Percentiles rank a stretch among this genome's conserved stretches.
phyloP scores from a whole-genome alignment of 2,888 invertebrate genomes.

The Dimorphilus gyrociliatus region DNA sequence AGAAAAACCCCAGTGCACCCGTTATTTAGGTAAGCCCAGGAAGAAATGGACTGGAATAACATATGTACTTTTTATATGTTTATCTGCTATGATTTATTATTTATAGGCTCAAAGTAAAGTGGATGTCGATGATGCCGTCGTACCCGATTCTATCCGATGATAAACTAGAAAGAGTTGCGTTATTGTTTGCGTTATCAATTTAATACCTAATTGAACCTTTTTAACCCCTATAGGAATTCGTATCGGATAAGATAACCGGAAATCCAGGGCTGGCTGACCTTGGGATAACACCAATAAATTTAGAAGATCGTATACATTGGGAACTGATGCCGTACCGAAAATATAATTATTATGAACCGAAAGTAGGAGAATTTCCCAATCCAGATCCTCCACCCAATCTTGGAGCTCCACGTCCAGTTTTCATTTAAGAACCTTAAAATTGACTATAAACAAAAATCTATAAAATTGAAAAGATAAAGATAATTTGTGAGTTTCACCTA shows the following conservation, averaged over 20 bases:
- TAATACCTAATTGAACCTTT: neutral
- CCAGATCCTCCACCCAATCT: conserved; percentile 15
- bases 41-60: neutral
- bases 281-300: conserved; percentile 53
- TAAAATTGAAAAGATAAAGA: too few species aligned
- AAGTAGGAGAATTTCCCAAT: conserved; percentile 55
- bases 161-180: conserved; percentile 54
- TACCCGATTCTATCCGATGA: conserved; percentile 61
- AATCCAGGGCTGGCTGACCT: conserved; percentile 68
- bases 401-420: too few species aligned
- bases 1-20: conserved; percentile 41
- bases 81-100: conserved; percentile 3
- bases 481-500: too few species aligned
- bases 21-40: conserved; percentile 39
- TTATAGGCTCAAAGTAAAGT: conserved; percentile 45
- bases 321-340: conserved; percentile 55
- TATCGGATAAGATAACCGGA: conserved; percentile 49
- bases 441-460: too few species aligned
- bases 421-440: too few species aligned
- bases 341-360: conserved; percentile 54
- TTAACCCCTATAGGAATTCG: conserved; percentile 47
- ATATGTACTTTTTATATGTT: neutral
- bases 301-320: conserved; percentile 70
- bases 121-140: conserved; percentile 49
- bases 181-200: neutral